A percentile compares a stretch with the other conserved stretches of the same genome.
These are phyloP conservation scores for Aphelinus certus DNA, from an alignment of 1,140 invertebrate species.

Conservation along the genomic window DNA sequence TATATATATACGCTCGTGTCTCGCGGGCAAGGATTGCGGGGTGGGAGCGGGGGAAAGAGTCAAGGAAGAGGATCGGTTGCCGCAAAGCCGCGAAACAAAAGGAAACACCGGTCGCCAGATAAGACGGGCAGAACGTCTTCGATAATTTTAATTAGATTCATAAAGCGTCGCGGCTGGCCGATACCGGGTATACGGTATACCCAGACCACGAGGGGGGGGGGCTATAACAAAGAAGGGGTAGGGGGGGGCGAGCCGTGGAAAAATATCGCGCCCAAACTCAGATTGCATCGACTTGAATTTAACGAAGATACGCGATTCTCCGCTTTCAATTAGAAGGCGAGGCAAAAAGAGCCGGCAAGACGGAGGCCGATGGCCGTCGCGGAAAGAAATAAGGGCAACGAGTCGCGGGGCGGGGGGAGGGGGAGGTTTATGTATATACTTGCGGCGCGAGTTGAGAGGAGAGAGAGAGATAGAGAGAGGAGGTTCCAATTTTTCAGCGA, in stretches of 20 bases:
- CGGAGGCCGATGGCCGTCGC: background rate
- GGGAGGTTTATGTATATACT: background rate
- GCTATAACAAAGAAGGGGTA: too few relatives aligned
- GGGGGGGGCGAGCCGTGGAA: constrained; percentile 1
- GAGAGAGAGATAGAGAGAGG: too few relatives aligned
- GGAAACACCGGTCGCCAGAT: constrained; percentile 32
- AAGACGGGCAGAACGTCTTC: constrained; percentile 23
- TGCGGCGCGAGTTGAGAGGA: too few relatives aligned
- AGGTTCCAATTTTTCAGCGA: constrained; percentile 5
- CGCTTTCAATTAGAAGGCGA: constrained; percentile 34
- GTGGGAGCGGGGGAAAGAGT: background rate
- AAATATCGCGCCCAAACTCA: constrained; percentile 25
- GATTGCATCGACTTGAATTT: constrained; percentile 33
- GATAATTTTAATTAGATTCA: constrained; percentile 42
- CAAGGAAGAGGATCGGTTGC: background rate
- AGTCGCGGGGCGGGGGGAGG: background rate
- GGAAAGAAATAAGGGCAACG: constrained; percentile 17
- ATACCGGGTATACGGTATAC: background rate
- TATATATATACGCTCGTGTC: too few relatives aligned
- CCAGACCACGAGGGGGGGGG: too few relatives aligned
- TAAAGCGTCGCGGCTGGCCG: constrained; percentile 23
- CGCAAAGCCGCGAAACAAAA: constrained; percentile 33
- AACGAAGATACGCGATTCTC: constrained; percentile 32
- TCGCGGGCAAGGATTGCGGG: background rate
- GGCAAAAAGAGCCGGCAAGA: background rate